Base-by-base conservation (phyloP, 2,113 vertebrate genomes). In the Euleptes europaea region DNA sequence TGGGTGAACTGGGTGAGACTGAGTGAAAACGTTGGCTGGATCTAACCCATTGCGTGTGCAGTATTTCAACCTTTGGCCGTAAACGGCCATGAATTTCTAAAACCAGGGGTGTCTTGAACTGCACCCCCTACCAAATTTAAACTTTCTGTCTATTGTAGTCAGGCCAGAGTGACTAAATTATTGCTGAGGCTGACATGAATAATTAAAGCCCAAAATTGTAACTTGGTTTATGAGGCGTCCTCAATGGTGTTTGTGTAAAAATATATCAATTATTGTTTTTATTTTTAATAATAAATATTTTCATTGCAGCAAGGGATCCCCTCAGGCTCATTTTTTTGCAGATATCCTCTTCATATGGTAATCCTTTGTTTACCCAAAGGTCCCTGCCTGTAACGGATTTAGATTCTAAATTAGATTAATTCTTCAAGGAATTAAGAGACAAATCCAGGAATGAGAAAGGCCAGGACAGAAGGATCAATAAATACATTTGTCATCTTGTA, bases 401-500 rank as follows among this genome's bases (percentile, higher is more conserved):
- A 28, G 33, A 81, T 42, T 81, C 38, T 38, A 86, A 49, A 82
- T 77, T 28, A 63, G 17, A 49, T n/a, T 12, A 51, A 44, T 33
- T 21, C 13, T 44, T n/a, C n/a, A n/a, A n/a, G n/a, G n/a, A n/a
- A 10, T 21, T 23, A 63, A 21, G 65, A 63, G 63, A 60, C 38
- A 31, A 35, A 70, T 23, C 8, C 2, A 26, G 65, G 10, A 44
- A 47, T 7, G 17, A 54, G 80, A 17, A 77, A 26, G 21, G 49
- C 60, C 28, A 75, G 49, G 77, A 49, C 12, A 31, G 21, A 44
- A 71, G 10, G 15, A 28, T 33, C 54, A 72, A 85, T 74, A 74
- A 38, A 85, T 80, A 85, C 15, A 49, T 63, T 72, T 73, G 69
- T 73, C 28, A 31, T 74, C 38, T 85, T 80, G 35, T n/a, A 67